phyloP scores from a whole-genome alignment of 2,888 invertebrate genomes.

The Andricus curvator region DNA sequence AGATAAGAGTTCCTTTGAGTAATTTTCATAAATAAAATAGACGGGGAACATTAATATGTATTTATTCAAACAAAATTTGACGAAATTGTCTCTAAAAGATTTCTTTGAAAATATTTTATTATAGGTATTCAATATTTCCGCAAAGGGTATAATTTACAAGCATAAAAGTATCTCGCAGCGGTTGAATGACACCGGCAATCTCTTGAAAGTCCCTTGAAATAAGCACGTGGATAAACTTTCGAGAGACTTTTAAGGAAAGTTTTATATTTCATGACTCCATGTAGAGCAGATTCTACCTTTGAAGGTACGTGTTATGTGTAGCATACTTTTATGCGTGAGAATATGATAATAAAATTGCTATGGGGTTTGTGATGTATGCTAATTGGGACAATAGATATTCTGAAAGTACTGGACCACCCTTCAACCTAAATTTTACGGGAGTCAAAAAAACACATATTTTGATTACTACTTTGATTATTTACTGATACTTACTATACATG shows the following conservation, averaged over 20 bases:
- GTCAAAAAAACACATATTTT: neutral
- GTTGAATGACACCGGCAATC: neutral
- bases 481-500: no score
- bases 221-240: constrained; percentile 6
- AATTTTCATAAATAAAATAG: neutral
- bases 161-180: neutral
- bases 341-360: neutral
- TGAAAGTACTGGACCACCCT: neutral
- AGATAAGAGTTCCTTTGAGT: neutral
- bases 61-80: neutral
- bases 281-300: neutral
- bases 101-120: neutral
- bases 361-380: neutral
- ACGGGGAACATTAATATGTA: neutral
- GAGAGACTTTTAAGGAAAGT: neutral
- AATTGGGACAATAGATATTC: neutral
- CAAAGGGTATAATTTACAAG: neutral
- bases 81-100: neutral
- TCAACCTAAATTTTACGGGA: neutral
- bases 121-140: neutral
- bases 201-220: constrained; percentile 5
- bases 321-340: neutral
- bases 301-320: neutral
- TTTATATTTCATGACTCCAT: neutral
- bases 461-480: no score